phyloP scores from a whole-genome alignment of 1,140 invertebrate species.

The Trinorchestia longiramus region DNA sequence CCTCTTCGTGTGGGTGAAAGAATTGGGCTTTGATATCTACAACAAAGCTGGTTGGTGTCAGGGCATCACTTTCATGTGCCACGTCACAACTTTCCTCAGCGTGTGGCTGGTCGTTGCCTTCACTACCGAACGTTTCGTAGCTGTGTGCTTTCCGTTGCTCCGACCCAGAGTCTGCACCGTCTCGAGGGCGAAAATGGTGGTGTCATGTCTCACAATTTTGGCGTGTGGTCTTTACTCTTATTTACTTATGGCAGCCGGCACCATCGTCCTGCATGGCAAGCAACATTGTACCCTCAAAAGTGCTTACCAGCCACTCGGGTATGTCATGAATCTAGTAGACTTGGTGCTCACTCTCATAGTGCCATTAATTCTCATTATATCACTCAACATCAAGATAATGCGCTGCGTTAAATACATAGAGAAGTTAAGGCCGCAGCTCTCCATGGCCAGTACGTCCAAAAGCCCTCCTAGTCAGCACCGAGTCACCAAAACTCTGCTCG shows the following conservation, averaged over 20 bases:
- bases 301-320: slow-evolving; percentile 71
- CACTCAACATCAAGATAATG: slow-evolving; percentile 80
- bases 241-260: slow-evolving; percentile 72
- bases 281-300: slow-evolving; percentile 75
- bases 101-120: slow-evolving; percentile 88
- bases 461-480: background rate
- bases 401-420: slow-evolving; percentile 76
- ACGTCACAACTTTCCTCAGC: slow-evolving; percentile 80
- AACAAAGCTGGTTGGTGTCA: slow-evolving; percentile 79
- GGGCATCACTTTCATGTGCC: slow-evolving; percentile 78
- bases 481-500: slow-evolving; percentile 84
- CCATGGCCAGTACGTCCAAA: background rate
- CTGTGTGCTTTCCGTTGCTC: slow-evolving; percentile 81
- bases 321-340: slow-evolving; percentile 79
- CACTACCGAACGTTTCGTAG: slow-evolving; percentile 87
- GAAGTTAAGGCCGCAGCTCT: slow-evolving; percentile 63
- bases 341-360: slow-evolving; percentile 79
- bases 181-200: slow-evolving; percentile 78
- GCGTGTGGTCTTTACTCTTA: slow-evolving; percentile 77
- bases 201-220: slow-evolving; percentile 72
- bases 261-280: slow-evolving; percentile 76
- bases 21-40: slow-evolving; percentile 75
- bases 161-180: slow-evolving; percentile 84
- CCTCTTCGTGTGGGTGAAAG: slow-evolving; percentile 78
- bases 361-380: slow-evolving; percentile 79